These are phyloP conservation scores for Agrotis puta DNA, from an alignment of 2,888 invertebrate species.

Conservation along the genomic window DNA sequence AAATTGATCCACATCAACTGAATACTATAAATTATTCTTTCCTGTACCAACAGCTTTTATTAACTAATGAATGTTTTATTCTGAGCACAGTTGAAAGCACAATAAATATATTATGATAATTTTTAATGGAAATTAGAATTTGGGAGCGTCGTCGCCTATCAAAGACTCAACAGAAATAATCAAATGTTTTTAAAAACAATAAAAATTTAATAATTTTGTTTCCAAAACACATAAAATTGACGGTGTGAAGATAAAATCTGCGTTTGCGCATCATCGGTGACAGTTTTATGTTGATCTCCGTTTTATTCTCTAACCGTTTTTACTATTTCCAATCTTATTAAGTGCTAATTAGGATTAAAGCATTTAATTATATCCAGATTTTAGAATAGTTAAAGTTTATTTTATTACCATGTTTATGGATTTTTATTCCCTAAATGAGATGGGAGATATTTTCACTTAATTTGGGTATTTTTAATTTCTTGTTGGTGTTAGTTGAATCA, in stretches of 20 bases:
- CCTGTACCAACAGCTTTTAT: conserved; percentile 21
- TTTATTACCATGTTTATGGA: conserved; percentile 45
- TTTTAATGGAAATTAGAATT: conserved; percentile 58
- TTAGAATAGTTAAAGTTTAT: conserved; percentile 27
- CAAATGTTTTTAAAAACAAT: conserved; percentile 46
- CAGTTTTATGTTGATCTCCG: conserved; percentile 59
- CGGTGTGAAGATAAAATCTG: conserved; percentile 62
- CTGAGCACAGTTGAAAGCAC: conserved; percentile 21
- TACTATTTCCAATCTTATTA: conserved; percentile 56
- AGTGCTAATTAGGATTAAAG: conserved; percentile 62
- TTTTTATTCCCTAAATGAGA: conserved; percentile 37
- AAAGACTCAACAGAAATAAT: conserved; percentile 39
- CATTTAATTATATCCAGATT: conserved; percentile 49
- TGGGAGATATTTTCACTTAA: conserved; percentile 2
- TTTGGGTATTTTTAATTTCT: conserved; percentile 24
- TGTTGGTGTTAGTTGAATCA: conserved; percentile 4
- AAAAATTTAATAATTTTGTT: conserved; percentile 58
- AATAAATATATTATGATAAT: conserved; percentile 48
- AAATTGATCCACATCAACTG: neutral
- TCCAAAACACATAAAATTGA: conserved; percentile 55
- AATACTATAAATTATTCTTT: conserved; percentile 16
- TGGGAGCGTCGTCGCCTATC: conserved; percentile 21
- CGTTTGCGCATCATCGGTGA: conserved; percentile 53
- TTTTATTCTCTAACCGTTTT: conserved; percentile 41
- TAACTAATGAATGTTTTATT: conserved; percentile 45